A percentile compares a stretch with the other conserved stretches of the same genome.
phyloP scores from a whole-genome alignment of 2,113 vertebrate species.

The Phyllostomus hastatus region DNA sequence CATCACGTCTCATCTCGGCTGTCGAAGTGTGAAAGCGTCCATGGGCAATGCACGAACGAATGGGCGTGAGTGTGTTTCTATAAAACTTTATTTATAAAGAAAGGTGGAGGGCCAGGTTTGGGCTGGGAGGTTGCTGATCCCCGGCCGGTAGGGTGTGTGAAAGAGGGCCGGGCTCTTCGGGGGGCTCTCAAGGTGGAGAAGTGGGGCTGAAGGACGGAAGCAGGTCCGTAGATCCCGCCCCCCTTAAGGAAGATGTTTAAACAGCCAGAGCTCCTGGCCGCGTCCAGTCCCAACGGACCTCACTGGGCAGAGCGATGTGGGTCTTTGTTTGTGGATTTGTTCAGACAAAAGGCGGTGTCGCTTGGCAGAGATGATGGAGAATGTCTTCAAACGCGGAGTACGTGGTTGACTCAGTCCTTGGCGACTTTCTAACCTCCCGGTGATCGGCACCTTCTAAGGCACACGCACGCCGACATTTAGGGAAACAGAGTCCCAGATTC shows the following conservation, averaged over 20 bases:
- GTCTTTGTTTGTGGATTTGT: neutral
- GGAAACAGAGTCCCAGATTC: conserved; percentile 10
- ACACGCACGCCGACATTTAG: neutral
- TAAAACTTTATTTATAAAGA: conserved; percentile 25
- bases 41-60: neutral
- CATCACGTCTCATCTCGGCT: neutral
- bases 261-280: neutral
- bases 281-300: neutral
- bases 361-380: neutral
- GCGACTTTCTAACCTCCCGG: neutral
- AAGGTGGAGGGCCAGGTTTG: neutral
- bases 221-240: neutral
- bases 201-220: neutral
- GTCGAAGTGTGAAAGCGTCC: neutral
- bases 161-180: neutral
- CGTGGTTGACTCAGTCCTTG: neutral
- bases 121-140: neutral
- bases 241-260: neutral
- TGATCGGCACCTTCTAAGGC: neutral
- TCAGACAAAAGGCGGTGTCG: neutral
- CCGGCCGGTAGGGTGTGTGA: neutral
- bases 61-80: neutral
- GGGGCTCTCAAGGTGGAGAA: neutral
- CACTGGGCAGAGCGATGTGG: neutral
- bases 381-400: neutral